A percentile compares a stretch with the other conserved stretches of the same genome.
Conservation (phyloP, 2,797 vertebrate genomes). For the Acrocephalus scirpaceus region DNA sequence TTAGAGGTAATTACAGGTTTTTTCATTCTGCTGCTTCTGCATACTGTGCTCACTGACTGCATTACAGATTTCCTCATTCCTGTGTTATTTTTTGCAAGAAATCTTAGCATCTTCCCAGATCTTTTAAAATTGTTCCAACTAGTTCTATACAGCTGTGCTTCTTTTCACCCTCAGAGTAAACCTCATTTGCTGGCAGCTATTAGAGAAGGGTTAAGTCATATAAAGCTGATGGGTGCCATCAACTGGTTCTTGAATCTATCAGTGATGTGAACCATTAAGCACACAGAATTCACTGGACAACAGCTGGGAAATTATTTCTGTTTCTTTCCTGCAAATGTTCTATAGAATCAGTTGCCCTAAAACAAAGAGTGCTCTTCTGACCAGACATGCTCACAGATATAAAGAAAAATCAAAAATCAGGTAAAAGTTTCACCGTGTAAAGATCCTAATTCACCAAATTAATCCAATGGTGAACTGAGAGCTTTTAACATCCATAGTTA, state of each 20-base stretch:
- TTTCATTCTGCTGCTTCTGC: not conserved
- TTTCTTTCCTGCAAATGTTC: not conserved
- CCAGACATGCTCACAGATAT: not conserved
- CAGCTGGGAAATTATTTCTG: not conserved
- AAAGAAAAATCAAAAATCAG: not conserved
- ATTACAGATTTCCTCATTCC: not conserved
- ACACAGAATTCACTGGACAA: not conserved
- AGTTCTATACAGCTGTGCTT: not conserved
- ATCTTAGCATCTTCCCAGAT: not conserved
- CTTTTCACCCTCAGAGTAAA: not conserved
- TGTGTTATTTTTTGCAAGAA: not conserved
- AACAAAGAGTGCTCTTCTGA: not conserved
- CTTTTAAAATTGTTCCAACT: not conserved
- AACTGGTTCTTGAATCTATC: not conserved
- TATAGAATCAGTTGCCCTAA: not conserved
- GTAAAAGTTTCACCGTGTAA: not conserved
- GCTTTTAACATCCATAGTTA: not conserved
- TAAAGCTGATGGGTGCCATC: not conserved
- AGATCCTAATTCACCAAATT: not conserved
- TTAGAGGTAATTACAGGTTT: not conserved
- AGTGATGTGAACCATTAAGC: not conserved
- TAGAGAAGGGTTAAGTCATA: not conserved
- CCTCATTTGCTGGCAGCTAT: not conserved
- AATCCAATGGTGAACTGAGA: not conserved
- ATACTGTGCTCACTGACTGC: not conserved